Conservation (phyloP, 2,113 vertebrate species). For the Gobiocypris rarus region DNA sequence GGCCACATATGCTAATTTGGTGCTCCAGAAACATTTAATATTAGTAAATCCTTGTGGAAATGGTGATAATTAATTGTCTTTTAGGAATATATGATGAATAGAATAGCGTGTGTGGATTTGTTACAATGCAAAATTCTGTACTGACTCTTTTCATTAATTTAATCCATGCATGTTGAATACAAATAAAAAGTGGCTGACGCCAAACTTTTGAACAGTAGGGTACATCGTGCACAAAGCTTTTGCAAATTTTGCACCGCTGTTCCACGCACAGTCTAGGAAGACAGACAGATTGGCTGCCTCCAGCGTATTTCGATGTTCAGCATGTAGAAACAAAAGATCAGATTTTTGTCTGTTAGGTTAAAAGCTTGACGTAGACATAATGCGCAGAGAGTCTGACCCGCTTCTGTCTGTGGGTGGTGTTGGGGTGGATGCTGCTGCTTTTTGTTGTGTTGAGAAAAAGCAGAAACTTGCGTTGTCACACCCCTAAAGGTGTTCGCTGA, state of each 20-base stretch:
- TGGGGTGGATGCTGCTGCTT: conserved; percentile 28
- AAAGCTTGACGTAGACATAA: conserved; percentile 4
- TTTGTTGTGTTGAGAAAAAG: conserved; percentile 69
- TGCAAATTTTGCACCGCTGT: not conserved
- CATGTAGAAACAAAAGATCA: conserved; percentile 11
- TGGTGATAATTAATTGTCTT: not conserved
- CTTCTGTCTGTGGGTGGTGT: conserved; percentile 18
- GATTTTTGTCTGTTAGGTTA: conserved; percentile 18
- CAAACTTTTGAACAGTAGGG: not conserved
- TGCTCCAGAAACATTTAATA: too few relatives aligned
- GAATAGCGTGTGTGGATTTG: too few relatives aligned
- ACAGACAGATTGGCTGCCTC: not conserved
- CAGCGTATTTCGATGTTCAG: not conserved
- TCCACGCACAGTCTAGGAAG: not conserved
- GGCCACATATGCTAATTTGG: not conserved
- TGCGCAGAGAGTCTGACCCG: not conserved
- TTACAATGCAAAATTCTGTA: not conserved
- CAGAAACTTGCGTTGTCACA: conserved; percentile 70
- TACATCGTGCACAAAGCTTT: not conserved
- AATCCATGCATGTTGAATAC: not conserved
- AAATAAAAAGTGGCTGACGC: not conserved
- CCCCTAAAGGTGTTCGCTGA: conserved; percentile 73
- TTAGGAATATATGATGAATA: not conserved
- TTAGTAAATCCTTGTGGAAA: not conserved
- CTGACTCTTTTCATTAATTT: not conserved